phyloP scores from a whole-genome alignment of 2,797 vertebrate species.

The Helicolenus hilgendorfi region DNA sequence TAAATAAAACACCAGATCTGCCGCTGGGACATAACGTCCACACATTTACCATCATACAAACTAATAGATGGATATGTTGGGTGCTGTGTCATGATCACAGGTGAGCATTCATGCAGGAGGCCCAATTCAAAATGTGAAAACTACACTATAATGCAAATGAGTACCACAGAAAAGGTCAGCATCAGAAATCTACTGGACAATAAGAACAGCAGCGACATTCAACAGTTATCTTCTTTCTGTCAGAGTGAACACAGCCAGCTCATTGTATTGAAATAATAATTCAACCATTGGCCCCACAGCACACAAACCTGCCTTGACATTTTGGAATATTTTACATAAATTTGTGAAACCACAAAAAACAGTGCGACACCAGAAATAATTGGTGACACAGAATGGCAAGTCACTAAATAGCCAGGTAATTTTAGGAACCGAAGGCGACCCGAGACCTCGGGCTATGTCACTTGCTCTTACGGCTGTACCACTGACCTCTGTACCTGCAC shows the following conservation, averaged over 20 bases:
- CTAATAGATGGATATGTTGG: background rate
- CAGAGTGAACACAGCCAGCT: background rate
- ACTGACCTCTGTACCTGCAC: constrained; percentile 62
- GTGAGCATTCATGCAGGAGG: background rate
- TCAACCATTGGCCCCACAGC: background rate
- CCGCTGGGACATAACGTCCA: background rate
- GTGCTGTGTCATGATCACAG: background rate
- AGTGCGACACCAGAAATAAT: background rate
- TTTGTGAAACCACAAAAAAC: background rate
- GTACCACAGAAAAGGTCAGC: background rate
- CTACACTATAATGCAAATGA: constrained; percentile 8
- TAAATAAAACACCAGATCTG: constrained; percentile 5
- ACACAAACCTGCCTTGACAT: background rate
- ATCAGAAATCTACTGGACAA: constrained; percentile 22
- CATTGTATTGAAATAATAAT: background rate
- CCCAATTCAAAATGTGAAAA: background rate
- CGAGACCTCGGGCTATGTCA: constrained; percentile 44
- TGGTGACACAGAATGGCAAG: background rate
- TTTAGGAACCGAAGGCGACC: constrained; percentile 69
- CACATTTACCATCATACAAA: constrained; percentile 26
- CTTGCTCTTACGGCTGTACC: constrained; percentile 20
- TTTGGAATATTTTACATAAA: background rate
- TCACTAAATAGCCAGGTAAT: constrained; percentile 38
- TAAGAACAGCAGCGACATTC: background rate
- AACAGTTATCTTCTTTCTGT: background rate